phyloP scores from a whole-genome alignment of 92 coral and sea anemone species.

The Epizoanthus ramosus region DNA sequence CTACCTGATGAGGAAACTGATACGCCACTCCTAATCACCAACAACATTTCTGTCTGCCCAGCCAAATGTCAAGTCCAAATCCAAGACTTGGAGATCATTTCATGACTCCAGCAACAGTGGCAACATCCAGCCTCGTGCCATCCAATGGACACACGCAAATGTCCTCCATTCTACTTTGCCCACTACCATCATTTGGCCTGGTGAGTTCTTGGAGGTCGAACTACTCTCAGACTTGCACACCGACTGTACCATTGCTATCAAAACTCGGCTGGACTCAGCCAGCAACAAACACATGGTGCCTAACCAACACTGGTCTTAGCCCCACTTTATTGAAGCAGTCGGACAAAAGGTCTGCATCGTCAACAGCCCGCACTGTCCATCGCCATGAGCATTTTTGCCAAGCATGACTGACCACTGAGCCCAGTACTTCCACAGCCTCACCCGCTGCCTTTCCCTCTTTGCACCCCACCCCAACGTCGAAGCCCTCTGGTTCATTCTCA shows the following conservation, averaged over 20 bases:
- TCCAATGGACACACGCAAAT: conserved; percentile 27
- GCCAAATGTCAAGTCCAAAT: conserved; percentile 56
- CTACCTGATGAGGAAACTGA: too few relatives aligned
- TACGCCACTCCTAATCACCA: neutral
- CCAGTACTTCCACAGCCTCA: conserved; percentile 6
- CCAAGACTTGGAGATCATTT: conserved; percentile 44
- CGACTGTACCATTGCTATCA: conserved; percentile 37
- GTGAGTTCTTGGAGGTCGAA: conserved; percentile 60
- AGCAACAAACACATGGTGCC: neutral
- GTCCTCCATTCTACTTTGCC: conserved; percentile 29
- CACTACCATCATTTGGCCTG: conserved; percentile 61
- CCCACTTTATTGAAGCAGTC: conserved; percentile 48
- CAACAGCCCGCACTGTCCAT: conserved; percentile 46
- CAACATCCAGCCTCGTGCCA: neutral
- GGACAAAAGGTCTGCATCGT: conserved; percentile 35
- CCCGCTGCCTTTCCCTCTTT: neutral
- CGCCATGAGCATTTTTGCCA: conserved; percentile 60
- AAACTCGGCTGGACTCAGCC: conserved; percentile 50
- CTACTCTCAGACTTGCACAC: conserved; percentile 48
- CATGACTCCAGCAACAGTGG: conserved; percentile 7
- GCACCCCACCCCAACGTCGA: too few relatives aligned
- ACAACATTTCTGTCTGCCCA: conserved; percentile 64
- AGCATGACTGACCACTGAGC: conserved; percentile 22
- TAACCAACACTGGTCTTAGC: conserved; percentile 48
- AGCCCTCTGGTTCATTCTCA: too few relatives aligned